Conservation (phyloP, 2,888 invertebrate species). For the Trichopoda pennipes region DNA sequence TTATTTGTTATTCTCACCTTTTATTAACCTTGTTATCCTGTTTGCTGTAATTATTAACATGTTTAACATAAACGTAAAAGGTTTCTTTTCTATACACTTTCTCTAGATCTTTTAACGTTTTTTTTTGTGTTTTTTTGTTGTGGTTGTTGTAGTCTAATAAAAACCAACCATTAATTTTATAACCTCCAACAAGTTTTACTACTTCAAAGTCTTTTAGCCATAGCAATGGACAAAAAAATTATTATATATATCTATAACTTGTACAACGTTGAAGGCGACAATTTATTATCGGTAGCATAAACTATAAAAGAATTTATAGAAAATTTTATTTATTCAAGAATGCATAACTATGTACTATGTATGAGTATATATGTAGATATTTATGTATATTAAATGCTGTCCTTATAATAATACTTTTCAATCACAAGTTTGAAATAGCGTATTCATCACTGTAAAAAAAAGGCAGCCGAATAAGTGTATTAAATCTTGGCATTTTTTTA, state of each 20-base stretch:
- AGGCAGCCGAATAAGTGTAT: too few species aligned
- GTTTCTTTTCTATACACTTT: conserved; percentile 39
- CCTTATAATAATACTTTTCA: not conserved
- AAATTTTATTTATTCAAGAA: conserved; percentile 42
- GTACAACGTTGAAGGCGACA: conserved; percentile 31
- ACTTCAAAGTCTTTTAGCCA: conserved; percentile 44
- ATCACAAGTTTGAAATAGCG: not conserved
- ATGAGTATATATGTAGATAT: not conserved
- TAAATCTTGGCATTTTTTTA: not conserved
- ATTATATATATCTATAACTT: conserved; percentile 26
- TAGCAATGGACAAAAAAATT: not conserved
- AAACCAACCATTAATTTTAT: conserved; percentile 39
- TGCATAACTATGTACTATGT: conserved; percentile 28
- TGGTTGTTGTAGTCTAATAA: conserved; percentile 29
- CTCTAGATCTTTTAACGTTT: conserved; percentile 13
- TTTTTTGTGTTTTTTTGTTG: too few species aligned
- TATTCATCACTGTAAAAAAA: too few species aligned
- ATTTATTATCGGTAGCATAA: conserved; percentile 48
- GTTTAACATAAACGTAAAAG: conserved; percentile 28
- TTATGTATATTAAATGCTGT: conserved; percentile 37
- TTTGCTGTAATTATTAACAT: conserved; percentile 52
- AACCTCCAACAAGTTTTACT: conserved; percentile 43
- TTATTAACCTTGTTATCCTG: conserved; percentile 45
- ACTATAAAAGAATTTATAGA: conserved; percentile 54
- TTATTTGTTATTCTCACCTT: conserved; percentile 31